These are phyloP conservation scores for Trematomus loennbergii DNA, from an alignment of 2,113 vertebrate species.

Conservation along the genomic window DNA sequence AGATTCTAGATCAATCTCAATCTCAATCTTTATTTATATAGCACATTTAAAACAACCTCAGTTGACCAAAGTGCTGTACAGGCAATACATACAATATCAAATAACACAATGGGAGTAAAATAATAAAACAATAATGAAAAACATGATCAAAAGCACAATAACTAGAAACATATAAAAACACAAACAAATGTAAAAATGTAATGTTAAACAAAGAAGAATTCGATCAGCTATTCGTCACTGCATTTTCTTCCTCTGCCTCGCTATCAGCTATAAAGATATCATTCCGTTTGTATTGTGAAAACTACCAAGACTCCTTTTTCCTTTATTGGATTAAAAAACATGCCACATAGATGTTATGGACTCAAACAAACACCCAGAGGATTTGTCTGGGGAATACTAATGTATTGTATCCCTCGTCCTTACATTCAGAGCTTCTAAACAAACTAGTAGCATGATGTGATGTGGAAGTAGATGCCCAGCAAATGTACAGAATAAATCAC, in stretches of 20 bases:
- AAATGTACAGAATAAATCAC: background rate
- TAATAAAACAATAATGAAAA: too few relatives aligned
- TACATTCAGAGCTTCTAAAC: background rate
- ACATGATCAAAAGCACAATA: too few relatives aligned
- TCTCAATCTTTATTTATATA: too few relatives aligned
- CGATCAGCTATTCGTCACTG: background rate
- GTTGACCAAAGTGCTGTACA: too few relatives aligned
- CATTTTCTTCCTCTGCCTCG: slow-evolving; percentile 14
- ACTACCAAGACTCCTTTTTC: slow-evolving; percentile 36
- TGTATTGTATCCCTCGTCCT: background rate
- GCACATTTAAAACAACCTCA: too few relatives aligned
- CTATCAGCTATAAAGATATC: slow-evolving; percentile 28
- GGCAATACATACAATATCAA: too few relatives aligned
- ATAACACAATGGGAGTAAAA: too few relatives aligned
- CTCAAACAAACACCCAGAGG: slow-evolving; percentile 45
- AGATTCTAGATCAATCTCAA: slow-evolving; percentile 3
- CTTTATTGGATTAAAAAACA: slow-evolving; percentile 47
- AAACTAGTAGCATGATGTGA: background rate
- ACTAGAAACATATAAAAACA: too few relatives aligned
- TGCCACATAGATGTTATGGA: slow-evolving; percentile 52
- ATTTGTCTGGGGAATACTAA: slow-evolving; percentile 51
- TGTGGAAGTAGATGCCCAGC: background rate
- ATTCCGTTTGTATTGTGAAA: slow-evolving; percentile 30
- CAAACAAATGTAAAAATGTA: too few relatives aligned
- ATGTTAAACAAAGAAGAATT: too few relatives aligned